Conservation (phyloP, 2,113 vertebrate species). For the Taurulus bubalis region DNA sequence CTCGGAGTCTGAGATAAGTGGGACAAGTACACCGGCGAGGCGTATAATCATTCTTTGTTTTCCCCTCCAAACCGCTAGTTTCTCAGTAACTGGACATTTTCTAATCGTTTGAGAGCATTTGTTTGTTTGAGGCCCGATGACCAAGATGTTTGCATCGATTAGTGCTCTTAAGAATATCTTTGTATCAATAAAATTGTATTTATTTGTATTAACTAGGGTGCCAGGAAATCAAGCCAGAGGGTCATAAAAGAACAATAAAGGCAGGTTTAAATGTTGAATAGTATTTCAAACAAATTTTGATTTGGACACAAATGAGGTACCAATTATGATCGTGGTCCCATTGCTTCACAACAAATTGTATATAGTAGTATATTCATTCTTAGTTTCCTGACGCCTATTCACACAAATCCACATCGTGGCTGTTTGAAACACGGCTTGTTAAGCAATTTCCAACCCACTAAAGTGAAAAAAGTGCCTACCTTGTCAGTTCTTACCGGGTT, state of each 20-base stretch:
- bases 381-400: not conserved
- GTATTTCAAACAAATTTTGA: not conserved
- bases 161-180: not conserved
- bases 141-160: not conserved
- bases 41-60: constrained; percentile 27
- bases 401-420: not conserved
- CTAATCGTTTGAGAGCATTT: not conserved
- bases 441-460: constrained; percentile 1
- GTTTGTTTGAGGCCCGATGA: not conserved
- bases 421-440: not conserved
- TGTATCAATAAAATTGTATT: not conserved
- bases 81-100: not conserved
- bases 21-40: constrained; percentile 28
- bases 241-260: not conserved
- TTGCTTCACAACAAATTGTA: too few relatives aligned
- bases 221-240: not conserved
- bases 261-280: not conserved
- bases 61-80: not conserved
- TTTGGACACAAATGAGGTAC: not conserved
- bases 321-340: not conserved
- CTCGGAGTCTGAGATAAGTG: constrained; percentile 52
- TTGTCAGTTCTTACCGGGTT: not conserved
- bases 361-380: not conserved
- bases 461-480: constrained; percentile 9
- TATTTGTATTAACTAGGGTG: not conserved